Evolutionary conservation across 2,888 invertebrate species (phyloP).

Genomic region (Smittia sp.): DNA sequence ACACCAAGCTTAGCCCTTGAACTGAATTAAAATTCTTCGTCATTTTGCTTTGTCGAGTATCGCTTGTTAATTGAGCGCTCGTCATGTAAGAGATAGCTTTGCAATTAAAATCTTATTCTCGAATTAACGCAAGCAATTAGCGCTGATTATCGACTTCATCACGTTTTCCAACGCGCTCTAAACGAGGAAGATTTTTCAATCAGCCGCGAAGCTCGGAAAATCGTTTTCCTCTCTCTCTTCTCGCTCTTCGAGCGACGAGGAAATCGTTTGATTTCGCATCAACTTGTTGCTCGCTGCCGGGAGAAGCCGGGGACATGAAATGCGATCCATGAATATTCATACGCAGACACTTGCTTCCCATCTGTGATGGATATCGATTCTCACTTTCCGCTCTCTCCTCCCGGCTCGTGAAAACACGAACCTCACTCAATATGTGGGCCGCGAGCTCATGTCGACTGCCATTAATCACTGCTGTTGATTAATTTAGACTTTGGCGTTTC

Average conservation of each 20-base stretch:
- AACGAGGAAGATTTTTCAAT: slow-evolving; percentile 4
- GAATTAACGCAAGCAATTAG: background rate
- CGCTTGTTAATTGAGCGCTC: too few relatives aligned
- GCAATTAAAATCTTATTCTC: background rate
- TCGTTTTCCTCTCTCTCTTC: background rate
- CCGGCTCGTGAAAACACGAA: background rate
- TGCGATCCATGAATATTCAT: background rate
- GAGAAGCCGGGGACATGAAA: background rate
- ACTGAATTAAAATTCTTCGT: too few relatives aligned
- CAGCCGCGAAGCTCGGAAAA: background rate
- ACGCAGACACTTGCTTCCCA: background rate
- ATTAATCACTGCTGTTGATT: background rate
- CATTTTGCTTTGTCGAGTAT: too few relatives aligned
- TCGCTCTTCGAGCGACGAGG: background rate
- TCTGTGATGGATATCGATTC: slow-evolving; percentile 1
- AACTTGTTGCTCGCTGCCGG: background rate
- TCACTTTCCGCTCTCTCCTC: background rate
- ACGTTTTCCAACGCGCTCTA: background rate
- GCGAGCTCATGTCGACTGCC: slow-evolving; percentile 8
- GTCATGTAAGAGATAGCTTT: too few relatives aligned
- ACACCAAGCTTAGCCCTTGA: too few relatives aligned
- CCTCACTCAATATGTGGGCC: background rate
- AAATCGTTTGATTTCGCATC: background rate
- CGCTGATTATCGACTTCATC: slow-evolving; percentile 2
- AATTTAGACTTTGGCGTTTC: background rate